Base-by-base conservation (phyloP, 2,888 invertebrate genomes). In the Chelonus formosanus region DNA sequence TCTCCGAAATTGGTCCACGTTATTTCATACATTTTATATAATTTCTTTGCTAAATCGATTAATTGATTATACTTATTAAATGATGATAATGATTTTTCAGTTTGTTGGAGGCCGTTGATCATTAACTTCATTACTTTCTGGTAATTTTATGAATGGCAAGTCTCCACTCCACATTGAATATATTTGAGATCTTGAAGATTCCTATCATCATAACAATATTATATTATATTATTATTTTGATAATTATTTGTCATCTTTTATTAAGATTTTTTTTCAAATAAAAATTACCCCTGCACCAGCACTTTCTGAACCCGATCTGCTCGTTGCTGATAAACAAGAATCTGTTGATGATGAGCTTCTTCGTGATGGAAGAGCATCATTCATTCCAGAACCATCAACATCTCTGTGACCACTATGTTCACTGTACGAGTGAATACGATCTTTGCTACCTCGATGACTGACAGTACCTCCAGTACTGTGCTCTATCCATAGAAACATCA, bases 331-430 rank as follows among this genome's bases (percentile, higher is more conserved):
- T 44, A 88, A 80, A 76, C 88, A 88, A 44, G 88, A 88, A 68
- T 89, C 89, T 4, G 88, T 88, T 0, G 89, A 89, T 50, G 88
- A 88, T 71, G 88, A 88, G 77, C 87, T 88, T 79, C 89, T 88
- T 34, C 88, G 85, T 34, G 88, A 88, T 8, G 87, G 85, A 67
- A 87, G 74, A 44, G 76, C 69, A 62, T 84, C 83, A 32, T 75
- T 67, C 8, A 76, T 78, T 80, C 63, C 74, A 82, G 82, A 80
- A 34, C 78, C 68, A 70, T 84, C 84, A 36, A 73, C 75, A 70
- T 84, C 84, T 66, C 80, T 74, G 62, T 81, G 82, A 68, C 78
- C 78, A 54, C 78, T 74, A 63, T 78, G 78, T 53, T 80, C 78
- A 52, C 75, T 20, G 20, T 20, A 20, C 20, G 20, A 20, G 20